A percentile compares a stretch with the other conserved stretches of the same genome.
Conservation (phyloP, 2,797 vertebrate genomes). For the Syngnathus acus region DNA sequence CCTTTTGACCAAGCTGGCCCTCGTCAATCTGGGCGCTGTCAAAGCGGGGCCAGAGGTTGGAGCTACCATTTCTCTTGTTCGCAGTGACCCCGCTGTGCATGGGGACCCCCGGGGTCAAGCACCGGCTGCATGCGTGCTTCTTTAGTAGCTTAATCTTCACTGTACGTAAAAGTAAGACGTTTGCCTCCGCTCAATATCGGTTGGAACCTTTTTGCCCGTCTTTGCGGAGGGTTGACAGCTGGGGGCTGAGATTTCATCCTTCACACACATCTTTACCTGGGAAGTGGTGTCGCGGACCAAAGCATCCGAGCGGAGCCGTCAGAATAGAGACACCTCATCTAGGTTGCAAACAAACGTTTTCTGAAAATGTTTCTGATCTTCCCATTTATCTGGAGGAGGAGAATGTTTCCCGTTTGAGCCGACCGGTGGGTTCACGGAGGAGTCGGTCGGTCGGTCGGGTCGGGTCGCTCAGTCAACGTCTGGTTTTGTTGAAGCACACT, state of each 20-base stretch:
- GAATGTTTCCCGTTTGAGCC: conserved; percentile 62
- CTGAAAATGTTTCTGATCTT: conserved; percentile 57
- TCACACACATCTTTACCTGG: conserved; percentile 28
- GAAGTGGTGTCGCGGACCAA: not conserved
- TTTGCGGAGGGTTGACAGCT: conserved; percentile 23
- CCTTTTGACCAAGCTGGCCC: conserved; percentile 55
- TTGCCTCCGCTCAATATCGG: not conserved
- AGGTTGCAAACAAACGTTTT: conserved; percentile 17
- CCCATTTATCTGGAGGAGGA: conserved; percentile 43
- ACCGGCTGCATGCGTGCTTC: conserved; percentile 37
- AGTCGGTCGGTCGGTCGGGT: conserved; percentile 53
- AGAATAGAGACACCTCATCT: conserved; percentile 43
- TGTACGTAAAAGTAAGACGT: conserved; percentile 33
- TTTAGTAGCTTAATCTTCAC: conserved; percentile 53
- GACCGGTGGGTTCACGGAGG: conserved; percentile 58
- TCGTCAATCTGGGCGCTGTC: conserved; percentile 65
- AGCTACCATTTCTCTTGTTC: conserved; percentile 45
- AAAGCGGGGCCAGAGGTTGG: conserved; percentile 54
- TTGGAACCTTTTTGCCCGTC: conserved; percentile 5
- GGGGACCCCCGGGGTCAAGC: conserved; percentile 57
- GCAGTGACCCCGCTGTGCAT: conserved; percentile 43
- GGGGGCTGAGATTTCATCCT: conserved; percentile 24
- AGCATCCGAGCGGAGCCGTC: not conserved
- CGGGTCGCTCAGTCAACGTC: conserved; percentile 58
- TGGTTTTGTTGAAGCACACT: conserved; percentile 67